phyloP scores from a whole-genome alignment of 2,888 invertebrate species.

The Lordiphosa andalusiaca region DNA sequence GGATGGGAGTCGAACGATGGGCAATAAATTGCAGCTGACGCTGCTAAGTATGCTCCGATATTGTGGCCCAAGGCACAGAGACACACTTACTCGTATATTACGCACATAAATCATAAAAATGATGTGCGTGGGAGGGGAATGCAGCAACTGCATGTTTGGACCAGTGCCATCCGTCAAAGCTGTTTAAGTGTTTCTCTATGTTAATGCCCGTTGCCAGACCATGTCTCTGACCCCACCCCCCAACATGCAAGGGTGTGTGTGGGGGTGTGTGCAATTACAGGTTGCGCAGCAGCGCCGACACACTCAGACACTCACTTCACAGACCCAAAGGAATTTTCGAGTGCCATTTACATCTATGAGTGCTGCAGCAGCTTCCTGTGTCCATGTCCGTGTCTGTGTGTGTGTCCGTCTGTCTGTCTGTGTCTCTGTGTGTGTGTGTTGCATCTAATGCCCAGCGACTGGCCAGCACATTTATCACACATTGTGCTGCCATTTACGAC shows the following conservation, averaged over 20 bases:
- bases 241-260: slow-evolving; percentile 32
- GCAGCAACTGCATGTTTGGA: slow-evolving; percentile 49
- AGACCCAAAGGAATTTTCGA: slow-evolving; percentile 33
- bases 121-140: slow-evolving; percentile 7
- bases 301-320: slow-evolving; percentile 16
- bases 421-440: slow-evolving; percentile 11
- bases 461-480: slow-evolving; percentile 67
- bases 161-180: slow-evolving; percentile 64
- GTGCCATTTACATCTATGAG: slow-evolving; percentile 63
- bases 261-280: slow-evolving; percentile 36
- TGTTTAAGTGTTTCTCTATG: slow-evolving; percentile 69
- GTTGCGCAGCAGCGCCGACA: slow-evolving; percentile 17
- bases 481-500: slow-evolving; percentile 55
- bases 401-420: too few species aligned
- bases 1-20: neutral
- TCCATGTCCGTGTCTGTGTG: neutral
- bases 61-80: slow-evolving; percentile 30
- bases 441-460: slow-evolving; percentile 45
- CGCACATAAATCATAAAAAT: slow-evolving; percentile 62
- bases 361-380: slow-evolving; percentile 35
- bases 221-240: slow-evolving; percentile 3
- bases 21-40: slow-evolving; percentile 59
- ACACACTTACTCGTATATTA: slow-evolving; percentile 26
- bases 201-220: slow-evolving; percentile 53
- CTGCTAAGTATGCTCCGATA: slow-evolving; percentile 49